Percentiles rank a stretch among this genome's conserved stretches.
Conservation (phyloP, 37 sponge, comb jelly and placozoan species). For the Crambe crambe region DNA sequence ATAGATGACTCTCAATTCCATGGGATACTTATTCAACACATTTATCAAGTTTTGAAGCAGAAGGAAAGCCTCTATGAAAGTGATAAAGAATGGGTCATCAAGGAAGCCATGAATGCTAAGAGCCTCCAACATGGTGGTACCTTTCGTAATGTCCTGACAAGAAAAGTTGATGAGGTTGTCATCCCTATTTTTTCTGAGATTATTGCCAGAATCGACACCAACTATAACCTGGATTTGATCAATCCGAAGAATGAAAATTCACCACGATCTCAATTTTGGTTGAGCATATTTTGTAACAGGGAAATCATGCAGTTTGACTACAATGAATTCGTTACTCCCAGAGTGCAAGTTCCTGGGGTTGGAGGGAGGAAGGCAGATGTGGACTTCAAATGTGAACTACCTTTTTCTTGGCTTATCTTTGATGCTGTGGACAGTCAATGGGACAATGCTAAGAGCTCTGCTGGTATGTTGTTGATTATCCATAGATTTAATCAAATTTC, state of each 20-base stretch:
- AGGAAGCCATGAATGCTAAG: conserved; percentile 51
- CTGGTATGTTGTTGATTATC: no score
- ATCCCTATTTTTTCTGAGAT: conserved; percentile 57
- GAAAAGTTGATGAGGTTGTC: conserved; percentile 62
- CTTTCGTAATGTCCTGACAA: conserved; percentile 42
- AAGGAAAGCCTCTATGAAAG: conserved; percentile 37
- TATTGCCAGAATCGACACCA: conserved; percentile 49
- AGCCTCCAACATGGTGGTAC: conserved; percentile 68
- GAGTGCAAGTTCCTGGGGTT: conserved; percentile 1
- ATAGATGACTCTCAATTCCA: conserved; percentile 58
- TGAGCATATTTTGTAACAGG: conserved; percentile 22
- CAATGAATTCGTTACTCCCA: conserved; percentile 7
- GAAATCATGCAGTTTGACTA: conserved; percentile 23
- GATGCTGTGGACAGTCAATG: conserved; percentile 47
- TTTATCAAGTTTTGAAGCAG: conserved; percentile 30
- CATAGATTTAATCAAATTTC: no score
- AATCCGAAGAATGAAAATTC: not conserved
- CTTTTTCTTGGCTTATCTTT: conserved; percentile 83
- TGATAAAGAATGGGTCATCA: conserved; percentile 53
- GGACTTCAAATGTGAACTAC: conserved; percentile 60
- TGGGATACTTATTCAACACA: conserved; percentile 49
- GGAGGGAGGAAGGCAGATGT: conserved; percentile 6
- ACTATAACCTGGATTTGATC: conserved; percentile 55
- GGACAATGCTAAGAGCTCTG: conserved; percentile 25
- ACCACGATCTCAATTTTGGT: conserved; percentile 49